Percentiles rank a stretch among this genome's conserved stretches.
phyloP scores from a whole-genome alignment of 1,140 invertebrate genomes.

The Ectropis grisescens region DNA sequence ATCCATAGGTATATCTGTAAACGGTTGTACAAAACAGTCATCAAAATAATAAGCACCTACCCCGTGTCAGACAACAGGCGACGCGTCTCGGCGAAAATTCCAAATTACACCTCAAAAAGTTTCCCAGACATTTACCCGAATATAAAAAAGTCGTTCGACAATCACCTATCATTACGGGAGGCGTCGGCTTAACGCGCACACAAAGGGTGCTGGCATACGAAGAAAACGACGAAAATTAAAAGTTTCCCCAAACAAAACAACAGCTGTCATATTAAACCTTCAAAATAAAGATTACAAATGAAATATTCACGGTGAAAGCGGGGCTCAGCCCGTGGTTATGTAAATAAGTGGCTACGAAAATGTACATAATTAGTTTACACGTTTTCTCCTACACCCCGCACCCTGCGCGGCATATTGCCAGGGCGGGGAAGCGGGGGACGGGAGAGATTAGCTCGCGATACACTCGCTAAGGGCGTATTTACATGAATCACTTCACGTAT shows the following conservation, averaged over 20 bases:
- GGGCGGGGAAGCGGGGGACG: constrained; percentile 10
- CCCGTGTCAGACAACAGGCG: constrained; percentile 24
- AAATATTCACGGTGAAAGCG: constrained; percentile 69
- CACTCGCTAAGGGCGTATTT: constrained; percentile 64
- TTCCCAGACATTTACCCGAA: constrained; percentile 43
- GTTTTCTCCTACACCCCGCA: constrained; percentile 46
- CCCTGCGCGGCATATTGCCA: constrained; percentile 44
- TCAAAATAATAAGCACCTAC: constrained; percentile 42
- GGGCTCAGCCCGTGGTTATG: constrained; percentile 59
- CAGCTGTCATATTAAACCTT: constrained; percentile 68
- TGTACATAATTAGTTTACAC: constrained; percentile 70
- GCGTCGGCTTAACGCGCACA: constrained; percentile 34
- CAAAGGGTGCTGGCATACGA: constrained; percentile 39
- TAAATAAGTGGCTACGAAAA: constrained; percentile 70
- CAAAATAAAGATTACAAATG: constrained; percentile 67
- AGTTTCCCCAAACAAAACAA: constrained; percentile 62
- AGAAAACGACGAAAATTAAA: constrained; percentile 62
- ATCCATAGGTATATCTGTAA: no score
- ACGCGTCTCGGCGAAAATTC: constrained; percentile 28
- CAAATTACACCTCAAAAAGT: constrained; percentile 47
- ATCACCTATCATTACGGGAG: constrained; percentile 60
- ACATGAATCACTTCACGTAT: constrained; percentile 65
- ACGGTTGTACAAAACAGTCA: constrained; percentile 37
- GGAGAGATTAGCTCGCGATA: constrained; percentile 50
- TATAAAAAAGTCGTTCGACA: constrained; percentile 41